Percentiles rank a stretch among this genome's conserved stretches.
Conservation (phyloP, 2,888 invertebrate species). For the Lycaena phlaeas region DNA sequence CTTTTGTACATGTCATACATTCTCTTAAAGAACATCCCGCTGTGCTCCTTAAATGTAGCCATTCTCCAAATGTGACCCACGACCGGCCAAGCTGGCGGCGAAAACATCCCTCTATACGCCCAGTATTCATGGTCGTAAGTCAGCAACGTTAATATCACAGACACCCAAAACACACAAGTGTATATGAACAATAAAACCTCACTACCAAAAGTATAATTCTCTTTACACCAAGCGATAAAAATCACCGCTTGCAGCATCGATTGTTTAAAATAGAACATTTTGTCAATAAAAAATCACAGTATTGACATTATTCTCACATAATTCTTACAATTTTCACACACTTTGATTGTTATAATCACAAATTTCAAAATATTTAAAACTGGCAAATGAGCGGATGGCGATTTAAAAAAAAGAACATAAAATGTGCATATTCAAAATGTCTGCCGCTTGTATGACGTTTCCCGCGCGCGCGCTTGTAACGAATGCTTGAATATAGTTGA, state of each 20-base stretch:
- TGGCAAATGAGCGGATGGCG: background rate
- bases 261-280: slow-evolving; percentile 58
- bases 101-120: slow-evolving; percentile 45
- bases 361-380: background rate
- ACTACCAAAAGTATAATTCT: slow-evolving; percentile 42
- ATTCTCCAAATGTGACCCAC: slow-evolving; percentile 57
- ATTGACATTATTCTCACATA: slow-evolving; percentile 4
- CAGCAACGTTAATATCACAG: slow-evolving; percentile 33
- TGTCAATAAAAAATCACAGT: slow-evolving; percentile 16
- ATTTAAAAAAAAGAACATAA: background rate
- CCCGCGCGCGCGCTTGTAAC: slow-evolving; percentile 34
- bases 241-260: slow-evolving; percentile 35
- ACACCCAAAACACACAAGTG: slow-evolving; percentile 26
- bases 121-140: slow-evolving; percentile 64
- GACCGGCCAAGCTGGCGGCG: slow-evolving; percentile 52
- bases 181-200: slow-evolving; percentile 35
- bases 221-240: slow-evolving; percentile 35
- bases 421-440: slow-evolving; percentile 4
- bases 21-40: slow-evolving; percentile 56
- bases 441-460: slow-evolving; percentile 9
- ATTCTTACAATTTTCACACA: too few relatives aligned
- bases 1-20: slow-evolving; percentile 52
- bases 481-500: slow-evolving; percentile 34
- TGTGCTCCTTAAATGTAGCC: slow-evolving; percentile 55
- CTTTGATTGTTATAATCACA: too few relatives aligned